phyloP scores from a whole-genome alignment of 2,797 vertebrate species.

The Loriculus beryllinus region DNA sequence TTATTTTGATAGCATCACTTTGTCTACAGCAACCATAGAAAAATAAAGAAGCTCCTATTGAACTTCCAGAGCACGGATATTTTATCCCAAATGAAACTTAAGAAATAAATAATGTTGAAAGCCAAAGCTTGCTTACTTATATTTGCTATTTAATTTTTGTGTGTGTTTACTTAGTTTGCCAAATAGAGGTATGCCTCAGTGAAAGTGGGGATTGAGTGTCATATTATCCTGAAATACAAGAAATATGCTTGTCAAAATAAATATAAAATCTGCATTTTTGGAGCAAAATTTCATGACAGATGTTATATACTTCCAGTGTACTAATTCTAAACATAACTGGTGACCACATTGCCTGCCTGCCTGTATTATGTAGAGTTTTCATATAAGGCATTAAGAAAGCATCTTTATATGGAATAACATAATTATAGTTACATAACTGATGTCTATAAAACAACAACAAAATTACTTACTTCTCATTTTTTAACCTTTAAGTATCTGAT shows the following conservation, averaged over 20 bases:
- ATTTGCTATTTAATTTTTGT: neutral
- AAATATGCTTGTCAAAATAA: conserved; percentile 34
- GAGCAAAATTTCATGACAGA: conserved; percentile 26
- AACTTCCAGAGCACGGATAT: neutral
- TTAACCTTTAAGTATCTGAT: neutral
- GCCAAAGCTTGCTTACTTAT: neutral
- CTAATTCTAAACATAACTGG: conserved; percentile 14
- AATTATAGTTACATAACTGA: neutral
- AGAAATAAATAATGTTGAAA: conserved; percentile 3
- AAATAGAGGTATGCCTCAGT: conserved; percentile 10
- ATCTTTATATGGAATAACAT: neutral
- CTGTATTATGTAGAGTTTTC: neutral
- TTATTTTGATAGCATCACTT: conserved; percentile 16
- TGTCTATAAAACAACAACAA: neutral
- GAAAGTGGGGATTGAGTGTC: neutral
- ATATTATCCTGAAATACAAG: neutral
- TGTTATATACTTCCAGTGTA: neutral
- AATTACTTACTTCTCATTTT: neutral
- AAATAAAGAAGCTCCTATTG: conserved; percentile 20
- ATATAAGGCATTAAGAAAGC: neutral
- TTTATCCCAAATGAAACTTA: neutral
- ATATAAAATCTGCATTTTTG: neutral
- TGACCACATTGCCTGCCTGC: neutral
- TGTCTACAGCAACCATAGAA: neutral
- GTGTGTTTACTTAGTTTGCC: conserved; percentile 13